phyloP scores from a whole-genome alignment of 2,797 vertebrate species.

The Simalia tracyae region DNA sequence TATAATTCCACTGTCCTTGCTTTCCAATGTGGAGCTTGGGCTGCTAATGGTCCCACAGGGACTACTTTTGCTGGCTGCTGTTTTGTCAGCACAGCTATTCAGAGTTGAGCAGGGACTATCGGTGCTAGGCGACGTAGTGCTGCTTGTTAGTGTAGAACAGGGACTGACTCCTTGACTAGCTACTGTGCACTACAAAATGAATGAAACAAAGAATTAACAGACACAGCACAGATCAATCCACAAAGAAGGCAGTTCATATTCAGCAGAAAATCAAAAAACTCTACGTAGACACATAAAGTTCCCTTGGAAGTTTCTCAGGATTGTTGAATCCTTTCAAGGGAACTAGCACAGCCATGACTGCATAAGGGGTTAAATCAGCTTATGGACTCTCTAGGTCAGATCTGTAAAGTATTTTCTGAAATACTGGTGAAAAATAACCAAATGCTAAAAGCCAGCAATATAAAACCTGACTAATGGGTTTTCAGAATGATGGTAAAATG shows the following conservation, averaged over 20 bases:
- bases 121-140: constrained; percentile 92
- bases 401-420: neutral
- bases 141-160: constrained; percentile 94
- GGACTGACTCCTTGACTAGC: constrained; percentile 91
- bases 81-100: constrained; percentile 82
- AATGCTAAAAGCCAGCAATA: neutral
- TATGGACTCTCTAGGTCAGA: neutral
- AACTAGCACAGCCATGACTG: neutral
- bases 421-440: neutral
- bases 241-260: neutral
- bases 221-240: neutral
- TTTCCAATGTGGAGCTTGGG: constrained; percentile 97
- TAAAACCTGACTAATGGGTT: neutral
- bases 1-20: constrained; percentile 99
- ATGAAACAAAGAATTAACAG: constrained; percentile 48
- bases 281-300: neutral
- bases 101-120: constrained; percentile 92
- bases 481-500: neutral
- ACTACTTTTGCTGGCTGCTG: constrained; percentile 80
- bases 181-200: constrained; percentile 77
- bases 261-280: neutral
- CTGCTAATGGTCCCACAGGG: constrained; percentile 93
- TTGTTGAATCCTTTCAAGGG: neutral
- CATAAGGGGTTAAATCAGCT: neutral
- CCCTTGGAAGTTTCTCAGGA: neutral